Evolutionary conservation across 2,797 vertebrate species (phyloP), one percentile per base, ranked within the genome.

Genomic region (Enoplosus armatus): DNA sequence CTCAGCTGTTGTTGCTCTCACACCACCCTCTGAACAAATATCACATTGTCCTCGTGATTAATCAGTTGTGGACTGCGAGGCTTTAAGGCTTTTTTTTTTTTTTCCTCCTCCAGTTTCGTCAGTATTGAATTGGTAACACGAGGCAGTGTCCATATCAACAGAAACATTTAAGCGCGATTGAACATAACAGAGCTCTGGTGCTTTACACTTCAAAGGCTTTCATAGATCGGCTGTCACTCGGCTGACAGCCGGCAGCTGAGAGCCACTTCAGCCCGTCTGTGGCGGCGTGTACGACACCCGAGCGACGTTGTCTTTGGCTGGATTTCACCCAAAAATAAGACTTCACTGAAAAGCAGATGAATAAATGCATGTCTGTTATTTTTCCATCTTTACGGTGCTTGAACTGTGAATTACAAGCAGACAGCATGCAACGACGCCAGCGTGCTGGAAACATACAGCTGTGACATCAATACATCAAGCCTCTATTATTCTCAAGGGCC

Each of bases 201-300:
- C 87, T 91, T 92, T 84, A 87, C 86, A 92, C 92, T 90, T 94
- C 92, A 94, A 90, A 94, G 84, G 65, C 79, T 82, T 82, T 83
- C 66, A 67, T 45, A 78, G 88, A 89, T 87, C 63, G 86, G 64
- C 87, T 90, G 89, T 85, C 88, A 82, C 58, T 79, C 33, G 26
- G 68, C 75, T 75, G 87, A 89, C 92, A 93, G 91, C 85, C 80
- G 53, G 89, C 89, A 89, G 90, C 89, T 87, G 88, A 93, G 91
- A 93, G 58, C 64, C 83, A 82, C 91, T 90, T 88, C 84, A 84
- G 58, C 77, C 60, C 2, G 1, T 65, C 72, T 85, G 65, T 78
- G 78, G 78, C 70, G 31, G 66, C 55, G 24, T 48, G 54, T 27
- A 55, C 3, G n/a, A 73, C 74, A 22, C 58, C 62, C 24, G 59